Base-by-base conservation (phyloP, 2,113 vertebrate species). In the Tympanuchus pallidicinctus region DNA sequence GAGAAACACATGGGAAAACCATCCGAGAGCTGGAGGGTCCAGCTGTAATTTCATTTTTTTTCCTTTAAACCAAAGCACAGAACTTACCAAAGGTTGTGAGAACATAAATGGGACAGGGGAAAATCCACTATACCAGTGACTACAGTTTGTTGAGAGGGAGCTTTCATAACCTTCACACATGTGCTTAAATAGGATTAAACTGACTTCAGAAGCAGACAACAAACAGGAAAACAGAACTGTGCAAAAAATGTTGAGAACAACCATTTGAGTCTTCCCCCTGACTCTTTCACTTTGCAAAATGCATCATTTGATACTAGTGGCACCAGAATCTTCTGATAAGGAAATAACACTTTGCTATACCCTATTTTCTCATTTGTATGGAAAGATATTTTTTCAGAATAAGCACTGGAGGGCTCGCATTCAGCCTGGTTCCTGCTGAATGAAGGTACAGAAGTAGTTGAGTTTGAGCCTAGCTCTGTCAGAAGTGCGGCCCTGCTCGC, bases 11-110 rank as follows among this genome's bases (percentile, higher is more conserved):
- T 25, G 0, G 0, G 25, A 77, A 61, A 65, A 54, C 40, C n/a
- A 11, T 19, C 20, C 11, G n/a, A 61, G 32, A 30, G 16, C 32
- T 54, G 48, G 21, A 64, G 50, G 40, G 43, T 36, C 65, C 73
- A 19, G 65, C 54, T 91, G 48, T 69, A 50, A 45, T 86, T 91
- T 91, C 78, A 86, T 82, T 74, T 67, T 90, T 89, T 89, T 43
- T 71, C 42, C 86, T 92, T 28, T 40, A 36, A 56, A 50, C 65
- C 70, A 67, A 72, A 59, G 45, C 18, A 66, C 15, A 2, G n/a
- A 47, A 0, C 0, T 90, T 88, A 93, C 88, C 73, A 73, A 86
- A 87, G 72, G 47, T 25, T 22, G 18, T 42, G 56, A 76, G 61
- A 65, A 56, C 72, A 20, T 81, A 86, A 75, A n/a, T 40, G 57